phyloP scores from a whole-genome alignment of 2,113 vertebrate genomes.

The Xyrauchen texanus region DNA sequence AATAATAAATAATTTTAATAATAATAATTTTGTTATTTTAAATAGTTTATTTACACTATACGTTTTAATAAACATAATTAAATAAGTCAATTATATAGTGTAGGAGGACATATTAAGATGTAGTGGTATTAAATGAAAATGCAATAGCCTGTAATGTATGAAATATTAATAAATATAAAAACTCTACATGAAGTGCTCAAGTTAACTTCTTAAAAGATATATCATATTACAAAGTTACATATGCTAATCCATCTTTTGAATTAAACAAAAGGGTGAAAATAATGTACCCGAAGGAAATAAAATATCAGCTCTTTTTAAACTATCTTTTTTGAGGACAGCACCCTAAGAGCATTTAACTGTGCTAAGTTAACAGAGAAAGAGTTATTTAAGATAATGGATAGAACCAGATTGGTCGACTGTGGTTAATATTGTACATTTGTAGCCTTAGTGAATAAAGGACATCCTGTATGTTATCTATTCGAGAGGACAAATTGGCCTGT shows the following conservation, averaged over 20 bases:
- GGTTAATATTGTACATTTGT: slow-evolving; percentile 5
- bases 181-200: too few species aligned
- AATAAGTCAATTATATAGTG: too few species aligned
- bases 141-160: slow-evolving; percentile 44
- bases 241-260: slow-evolving; percentile 20
- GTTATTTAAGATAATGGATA: neutral
- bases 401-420: neutral
- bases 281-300: neutral
- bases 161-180: slow-evolving; percentile 38
- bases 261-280: slow-evolving; percentile 13
- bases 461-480: neutral
- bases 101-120: too few species aligned
- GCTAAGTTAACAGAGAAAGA: neutral
- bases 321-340: neutral
- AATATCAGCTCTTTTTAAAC: slow-evolving; percentile 23
- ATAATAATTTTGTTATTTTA: too few species aligned
- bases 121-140: too few species aligned
- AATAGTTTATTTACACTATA: too few species aligned
- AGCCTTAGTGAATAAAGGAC: too few species aligned
- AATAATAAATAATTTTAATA: too few species aligned
- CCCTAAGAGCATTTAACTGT: neutral
- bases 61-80: too few species aligned
- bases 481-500: neutral
- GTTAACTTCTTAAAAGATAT: neutral
- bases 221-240: slow-evolving; percentile 9